Evolutionary conservation across 2,113 vertebrate species (phyloP).

Genomic region (Saguinus imperator): DNA sequence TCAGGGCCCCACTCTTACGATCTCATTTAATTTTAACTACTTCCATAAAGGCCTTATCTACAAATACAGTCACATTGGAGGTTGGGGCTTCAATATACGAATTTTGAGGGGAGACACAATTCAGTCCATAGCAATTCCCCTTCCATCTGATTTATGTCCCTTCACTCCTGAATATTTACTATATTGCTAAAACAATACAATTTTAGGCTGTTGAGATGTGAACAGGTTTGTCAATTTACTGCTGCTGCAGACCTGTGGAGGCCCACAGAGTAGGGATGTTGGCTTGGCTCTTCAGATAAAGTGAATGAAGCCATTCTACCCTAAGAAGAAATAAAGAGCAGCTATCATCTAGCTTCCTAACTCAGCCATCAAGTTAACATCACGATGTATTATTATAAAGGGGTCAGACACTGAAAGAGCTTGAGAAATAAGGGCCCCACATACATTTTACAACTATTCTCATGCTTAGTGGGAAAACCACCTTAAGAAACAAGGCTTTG

Average conservation of each 20-base stretch:
- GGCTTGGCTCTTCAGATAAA: not conserved
- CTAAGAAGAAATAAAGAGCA: not conserved
- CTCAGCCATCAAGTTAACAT: not conserved
- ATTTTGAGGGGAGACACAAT: not conserved
- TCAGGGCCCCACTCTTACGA: not conserved
- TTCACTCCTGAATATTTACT: not conserved
- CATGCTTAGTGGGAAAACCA: not conserved
- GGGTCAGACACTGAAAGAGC: not conserved
- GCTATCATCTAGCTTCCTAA: not conserved
- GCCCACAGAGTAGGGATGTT: not conserved
- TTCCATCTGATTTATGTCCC: not conserved
- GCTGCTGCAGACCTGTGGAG: not conserved
- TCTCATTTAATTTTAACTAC: not conserved
- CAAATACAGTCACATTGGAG: not conserved
- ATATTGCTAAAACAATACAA: not conserved
- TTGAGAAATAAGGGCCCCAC: not conserved
- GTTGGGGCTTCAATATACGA: not conserved
- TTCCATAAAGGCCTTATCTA: not conserved
- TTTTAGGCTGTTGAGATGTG: not conserved
- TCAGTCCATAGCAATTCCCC: not conserved
- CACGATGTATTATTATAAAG: not conserved
- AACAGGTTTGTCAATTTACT: not conserved
- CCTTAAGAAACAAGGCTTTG: slow-evolving; percentile 25
- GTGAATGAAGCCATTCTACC: not conserved
- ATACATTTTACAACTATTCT: not conserved